Percentiles rank a stretch among this genome's conserved stretches.
phyloP scores from a whole-genome alignment of 2,113 vertebrate genomes.

The Pantherophis guttatus region DNA sequence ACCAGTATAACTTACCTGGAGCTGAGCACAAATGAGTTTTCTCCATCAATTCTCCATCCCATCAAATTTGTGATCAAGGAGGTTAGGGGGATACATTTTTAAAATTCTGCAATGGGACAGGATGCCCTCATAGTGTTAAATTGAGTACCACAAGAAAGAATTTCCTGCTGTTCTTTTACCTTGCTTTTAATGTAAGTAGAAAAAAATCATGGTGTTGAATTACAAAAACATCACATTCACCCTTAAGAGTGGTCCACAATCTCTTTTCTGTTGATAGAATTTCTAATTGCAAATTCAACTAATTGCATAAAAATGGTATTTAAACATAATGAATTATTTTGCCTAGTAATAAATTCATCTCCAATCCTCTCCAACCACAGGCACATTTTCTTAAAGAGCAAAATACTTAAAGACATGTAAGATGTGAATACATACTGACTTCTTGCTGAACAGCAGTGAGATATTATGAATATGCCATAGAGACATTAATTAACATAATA shows the following conservation, averaged over 20 bases:
- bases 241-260: not conserved
- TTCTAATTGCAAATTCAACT: not conserved
- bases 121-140: not conserved
- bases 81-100: not conserved
- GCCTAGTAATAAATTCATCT: not conserved
- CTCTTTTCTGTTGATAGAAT: not conserved
- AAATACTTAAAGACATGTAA: not conserved
- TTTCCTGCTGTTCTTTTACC: not conserved
- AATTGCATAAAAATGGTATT: not conserved
- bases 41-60: not conserved
- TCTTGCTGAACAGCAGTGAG: not conserved
- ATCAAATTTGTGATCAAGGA: not conserved
- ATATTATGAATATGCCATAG: not conserved
- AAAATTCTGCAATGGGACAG: not conserved
- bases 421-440: not conserved
- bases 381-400: not conserved
- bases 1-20: not conserved
- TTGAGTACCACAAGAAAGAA: not conserved
- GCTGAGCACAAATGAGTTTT: not conserved
- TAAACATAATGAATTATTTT: not conserved
- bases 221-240: not conserved
- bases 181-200: not conserved
- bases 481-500: constrained; percentile 35
- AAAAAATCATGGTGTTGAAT: not conserved
- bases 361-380: not conserved